Conservation (phyloP, 1,140 invertebrate species). For the Drosophila hydei region DNA sequence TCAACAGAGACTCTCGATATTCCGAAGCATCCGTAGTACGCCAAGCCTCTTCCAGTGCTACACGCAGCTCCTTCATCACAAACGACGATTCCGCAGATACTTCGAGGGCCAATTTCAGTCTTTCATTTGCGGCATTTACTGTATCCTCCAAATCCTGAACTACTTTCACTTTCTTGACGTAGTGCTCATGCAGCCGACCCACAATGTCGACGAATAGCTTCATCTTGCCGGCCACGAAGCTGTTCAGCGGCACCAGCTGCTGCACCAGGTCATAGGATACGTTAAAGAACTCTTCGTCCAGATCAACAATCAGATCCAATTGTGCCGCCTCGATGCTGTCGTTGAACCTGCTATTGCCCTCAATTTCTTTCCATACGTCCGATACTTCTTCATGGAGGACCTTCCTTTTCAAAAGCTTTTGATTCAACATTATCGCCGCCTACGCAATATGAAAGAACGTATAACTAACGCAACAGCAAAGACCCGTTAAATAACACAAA, state of each 20-base stretch:
- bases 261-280: conserved; percentile 51
- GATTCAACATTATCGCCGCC: not conserved
- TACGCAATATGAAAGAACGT: not conserved
- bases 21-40: conserved; percentile 43
- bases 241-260: not conserved
- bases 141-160: conserved; percentile 4
- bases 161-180: conserved; percentile 11
- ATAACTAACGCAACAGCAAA: not conserved
- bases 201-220: conserved; percentile 61
- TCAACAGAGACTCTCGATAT: conserved; percentile 12
- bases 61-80: conserved; percentile 44
- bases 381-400: accelerated
- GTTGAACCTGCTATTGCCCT: not conserved
- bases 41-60: conserved; percentile 56
- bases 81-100: conserved; percentile 33
- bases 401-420: not conserved
- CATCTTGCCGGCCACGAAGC: conserved; percentile 44
- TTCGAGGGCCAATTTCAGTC: conserved; percentile 42
- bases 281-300: conserved; percentile 46
- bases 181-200: conserved; percentile 44
- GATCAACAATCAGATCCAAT: conserved; percentile 46
- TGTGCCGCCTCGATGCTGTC: conserved; percentile 35
- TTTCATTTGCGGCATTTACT: conserved; percentile 36
- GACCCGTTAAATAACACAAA: conserved; percentile 16
- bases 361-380: not conserved